Conservation (phyloP, 2,113 vertebrate genomes). For the Anhinga anhinga region DNA sequence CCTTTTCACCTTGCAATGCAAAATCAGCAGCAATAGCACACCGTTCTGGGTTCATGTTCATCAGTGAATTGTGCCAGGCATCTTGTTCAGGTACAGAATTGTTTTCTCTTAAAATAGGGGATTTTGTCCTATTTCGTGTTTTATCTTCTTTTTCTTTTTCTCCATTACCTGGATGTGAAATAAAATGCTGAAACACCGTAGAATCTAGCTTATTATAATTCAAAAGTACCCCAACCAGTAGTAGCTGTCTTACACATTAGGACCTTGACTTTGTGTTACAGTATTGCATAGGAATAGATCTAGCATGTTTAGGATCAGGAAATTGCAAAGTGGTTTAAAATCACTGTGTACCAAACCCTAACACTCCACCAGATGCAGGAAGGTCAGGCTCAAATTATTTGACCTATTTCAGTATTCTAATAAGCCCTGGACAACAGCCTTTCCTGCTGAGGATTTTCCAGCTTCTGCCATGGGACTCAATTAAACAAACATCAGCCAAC, state of each 20-base stretch:
- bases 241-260: neutral
- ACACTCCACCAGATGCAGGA: neutral
- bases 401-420: neutral
- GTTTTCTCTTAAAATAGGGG: neutral
- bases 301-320: neutral
- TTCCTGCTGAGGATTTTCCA: neutral
- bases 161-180: neutral
- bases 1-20: neutral
- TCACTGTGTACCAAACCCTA: neutral
- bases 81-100: neutral
- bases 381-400: neutral
- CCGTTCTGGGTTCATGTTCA: accelerated
- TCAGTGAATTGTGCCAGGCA: neutral
- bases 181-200: neutral
- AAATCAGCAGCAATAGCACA: neutral
- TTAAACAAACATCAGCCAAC: slow-evolving; percentile 1
- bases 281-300: neutral
- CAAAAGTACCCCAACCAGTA: neutral
- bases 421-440: neutral
- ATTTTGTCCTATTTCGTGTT: neutral
- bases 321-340: neutral
- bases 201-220: neutral
- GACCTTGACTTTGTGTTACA: neutral
- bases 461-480: neutral
- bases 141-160: neutral